Evolutionary conservation across 2,113 vertebrate genomes (phyloP), one percentile per base, ranked within the genome.

Genomic region (Psophia crepitans): DNA sequence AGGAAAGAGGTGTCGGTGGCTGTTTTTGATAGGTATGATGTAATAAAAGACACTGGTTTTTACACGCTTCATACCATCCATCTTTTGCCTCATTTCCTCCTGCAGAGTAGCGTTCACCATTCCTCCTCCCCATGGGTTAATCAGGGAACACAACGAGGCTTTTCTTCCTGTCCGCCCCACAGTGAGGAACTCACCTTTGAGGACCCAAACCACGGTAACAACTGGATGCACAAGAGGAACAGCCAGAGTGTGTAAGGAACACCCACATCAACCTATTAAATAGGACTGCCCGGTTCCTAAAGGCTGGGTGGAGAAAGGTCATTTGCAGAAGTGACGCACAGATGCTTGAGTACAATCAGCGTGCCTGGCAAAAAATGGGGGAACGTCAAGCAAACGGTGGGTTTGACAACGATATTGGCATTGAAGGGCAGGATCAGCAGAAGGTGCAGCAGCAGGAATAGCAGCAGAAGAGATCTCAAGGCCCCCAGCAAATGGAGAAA

Each of bases 231-330:
- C 49, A 58, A 63, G 2, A 37, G 65, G 49, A 64, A 44, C 7
- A 24, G 26, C 37, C 0, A 46, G 37, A 0, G 6, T 0, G 6
- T 3, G 37, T 20, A 28, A 37, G 39, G 58, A 91, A 44, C 12
- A 32, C 43, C 17, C 22, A 11, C 32, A 3, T 5, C 39, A 8
- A 14, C 6, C 21, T 12, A 16, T 20, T 18, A 20, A 61, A 54
- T 24, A 43, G 1, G 1, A 46, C 30, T 22, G 13, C 33, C 8
- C 33, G 14, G 33, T 23, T 76, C 70, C 87, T 48, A 21, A 76
- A 76, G 23, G 28, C 43, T 1, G 4, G 35, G 51, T 11, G 41
- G 41, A 27, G 26, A 30, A 58, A 14, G 21, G 27, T 32, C 10
- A 6, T 49, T 35, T n/a, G n/a, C 46, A 33, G 37, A 54, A 69